Base-by-base conservation (phyloP, 1,140 invertebrate species). In the Cherax destructor region DNA sequence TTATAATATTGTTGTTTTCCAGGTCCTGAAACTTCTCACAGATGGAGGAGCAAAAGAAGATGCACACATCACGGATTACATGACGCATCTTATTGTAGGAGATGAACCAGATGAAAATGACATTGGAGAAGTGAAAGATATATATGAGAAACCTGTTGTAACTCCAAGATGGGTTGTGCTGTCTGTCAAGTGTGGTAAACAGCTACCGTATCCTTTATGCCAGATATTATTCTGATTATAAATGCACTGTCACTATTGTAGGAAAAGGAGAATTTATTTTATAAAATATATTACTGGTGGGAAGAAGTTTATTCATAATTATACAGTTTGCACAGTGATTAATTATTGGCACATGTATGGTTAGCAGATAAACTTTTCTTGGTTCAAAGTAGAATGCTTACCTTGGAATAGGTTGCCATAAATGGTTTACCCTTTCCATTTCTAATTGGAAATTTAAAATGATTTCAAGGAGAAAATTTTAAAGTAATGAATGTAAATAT, bases 111-210 rank as follows among this genome's bases (percentile, higher is more conserved):
- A 96, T 92, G 97, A 98, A 94, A 96, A 96, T 94, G 97, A 97
- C 94, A 95, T 98, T 80, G 96, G 96, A 88, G 97, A 97, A 94
- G 98, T 98, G 13, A 97, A 97, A 94, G 98, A 99, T 94, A 95
- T 99, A 2, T 99, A 98, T 95, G 98, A 99, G 94, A 96, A 98
- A 77, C 97, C 98, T 85, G 97, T 97, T 91, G 97, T 98, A 72
- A 97, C 96, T 72, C 96, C 97, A 94, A 96, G 96, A 93, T 99
- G 98, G 98, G 96, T 99, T 88, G 93, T 96, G 47, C 95, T 97
- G 88, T 98, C 97, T 85, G 95, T 95, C 16, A 96, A 96, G 94
- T 96, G 96, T 94, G 95, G 95, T 83, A 96, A 95, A 93, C 94
- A 96, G 90, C 94, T 97, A 86, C 96, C 96, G 96, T 97, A 97